phyloP scores from a whole-genome alignment of 2,888 invertebrate genomes.

The Lycia hirtaria region DNA sequence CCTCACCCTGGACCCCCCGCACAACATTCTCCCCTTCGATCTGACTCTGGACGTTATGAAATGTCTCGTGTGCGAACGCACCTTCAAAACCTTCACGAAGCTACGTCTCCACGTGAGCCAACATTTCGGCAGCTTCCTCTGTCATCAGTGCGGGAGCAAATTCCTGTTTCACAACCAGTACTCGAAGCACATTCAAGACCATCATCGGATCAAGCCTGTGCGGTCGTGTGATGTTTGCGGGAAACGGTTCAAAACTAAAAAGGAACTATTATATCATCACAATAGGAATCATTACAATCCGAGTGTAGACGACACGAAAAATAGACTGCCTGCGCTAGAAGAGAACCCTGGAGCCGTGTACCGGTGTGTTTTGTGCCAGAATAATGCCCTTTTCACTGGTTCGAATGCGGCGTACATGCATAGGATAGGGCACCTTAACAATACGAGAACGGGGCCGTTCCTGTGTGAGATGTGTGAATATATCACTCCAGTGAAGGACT shows the following conservation, averaged over 20 bases:
- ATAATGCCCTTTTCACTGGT: too few species aligned
- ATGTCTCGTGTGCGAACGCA: not conserved
- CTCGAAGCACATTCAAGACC: not conserved
- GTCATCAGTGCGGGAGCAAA: not conserved
- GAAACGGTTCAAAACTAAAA: not conserved
- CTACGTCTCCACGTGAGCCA: not conserved
- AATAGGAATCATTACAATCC: not conserved
- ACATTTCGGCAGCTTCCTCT: not conserved
- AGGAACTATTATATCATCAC: not conserved
- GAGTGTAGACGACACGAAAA: too few species aligned
- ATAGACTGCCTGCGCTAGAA: not conserved
- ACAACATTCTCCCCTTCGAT: not conserved
- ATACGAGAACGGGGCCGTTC: too few species aligned
- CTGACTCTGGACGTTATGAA: not conserved
- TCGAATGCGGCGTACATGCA: too few species aligned
- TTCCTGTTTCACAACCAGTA: not conserved
- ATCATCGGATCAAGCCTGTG: not conserved
- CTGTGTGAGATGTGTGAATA: too few species aligned
- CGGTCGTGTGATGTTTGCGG: not conserved
- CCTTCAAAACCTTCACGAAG: not conserved
- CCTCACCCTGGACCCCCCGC: not conserved
- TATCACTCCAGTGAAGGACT: too few species aligned
- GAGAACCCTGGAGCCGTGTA: not conserved
- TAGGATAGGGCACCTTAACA: too few species aligned
- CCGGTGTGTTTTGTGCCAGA: too few species aligned